Evolutionary conservation across 2,113 vertebrate genomes (phyloP), one percentile per base, ranked within the genome.

Genomic region (Meles meles): DNA sequence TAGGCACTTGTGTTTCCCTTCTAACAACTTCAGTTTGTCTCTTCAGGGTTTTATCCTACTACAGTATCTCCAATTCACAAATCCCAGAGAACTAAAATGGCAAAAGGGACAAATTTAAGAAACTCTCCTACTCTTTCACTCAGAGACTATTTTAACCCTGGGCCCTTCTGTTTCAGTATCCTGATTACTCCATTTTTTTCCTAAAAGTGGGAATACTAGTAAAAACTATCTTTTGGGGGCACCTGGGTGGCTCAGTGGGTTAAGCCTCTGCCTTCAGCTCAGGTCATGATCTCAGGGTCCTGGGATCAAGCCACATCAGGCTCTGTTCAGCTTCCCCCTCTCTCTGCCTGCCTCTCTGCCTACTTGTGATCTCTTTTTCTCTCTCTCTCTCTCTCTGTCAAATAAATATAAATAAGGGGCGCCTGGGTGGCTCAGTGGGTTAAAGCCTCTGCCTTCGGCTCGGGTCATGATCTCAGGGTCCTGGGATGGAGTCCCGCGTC

Each of bases 1-100:
- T 67, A 11, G 0, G 2, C 21, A n/a, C 0, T 29, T 39, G 18
- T 7, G 11, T 67, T 52, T 82, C 42, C 34, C 92, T 71, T 12
- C 5, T 2, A 61, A 74, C 0, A 1, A 80, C n/a, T 15, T 37
- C 20, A 37, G 23, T 0, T 2, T 13, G 1, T 14, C 49, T n/a
- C 59, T 72, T 18, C 5, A n/a, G 3, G 11, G n/a, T 59, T 44
- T 76, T 34, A n/a, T 15, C 80, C 80, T 6, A 21, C 10, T 1
- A 57, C 12, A n/a, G 17, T 6, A 1, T 0, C 5, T 13, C 14
- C 1, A 25, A 29, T 9, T 67, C 69, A 34, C 47, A 15, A 37
- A 15, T 37, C 31, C 25, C 27, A 12, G 77, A n/a, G 17, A 83
- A 52, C 21, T 12, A 29, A 59, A 15, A 4, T 37, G n/a, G 31